These are phyloP conservation scores for Montipora sp. DNA, from an alignment of 64 coral and sea anemone species.

Conservation along the genomic window DNA sequence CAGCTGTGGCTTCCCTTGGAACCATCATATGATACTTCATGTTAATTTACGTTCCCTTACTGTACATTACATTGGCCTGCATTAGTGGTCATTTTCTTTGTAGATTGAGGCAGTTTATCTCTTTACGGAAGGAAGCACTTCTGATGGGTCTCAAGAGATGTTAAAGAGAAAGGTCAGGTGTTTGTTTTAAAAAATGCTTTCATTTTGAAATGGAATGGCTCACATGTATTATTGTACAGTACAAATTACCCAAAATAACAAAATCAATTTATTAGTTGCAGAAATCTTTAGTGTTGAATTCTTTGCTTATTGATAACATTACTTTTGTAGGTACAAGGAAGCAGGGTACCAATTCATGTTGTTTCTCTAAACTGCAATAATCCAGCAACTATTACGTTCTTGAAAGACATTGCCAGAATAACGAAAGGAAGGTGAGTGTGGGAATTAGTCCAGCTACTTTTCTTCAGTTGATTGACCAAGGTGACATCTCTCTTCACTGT, in stretches of 20 bases:
- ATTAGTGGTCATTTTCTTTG: neutral
- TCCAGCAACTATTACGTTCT: conserved; percentile 77
- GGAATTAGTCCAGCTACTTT: neutral
- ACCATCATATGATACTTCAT: too few relatives aligned
- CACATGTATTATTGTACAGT: neutral
- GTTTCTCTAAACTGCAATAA: conserved; percentile 86
- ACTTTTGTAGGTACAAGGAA: conserved; percentile 68
- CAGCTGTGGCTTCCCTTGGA: too few relatives aligned
- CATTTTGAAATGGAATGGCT: neutral
- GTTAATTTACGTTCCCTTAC: too few relatives aligned
- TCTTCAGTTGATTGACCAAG: too few relatives aligned
- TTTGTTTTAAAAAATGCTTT: neutral
- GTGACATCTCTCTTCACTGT: too few relatives aligned
- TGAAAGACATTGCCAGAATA: conserved; percentile 68
- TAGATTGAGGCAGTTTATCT: conserved; percentile 92
- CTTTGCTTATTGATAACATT: neutral
- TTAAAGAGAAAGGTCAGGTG: conserved; percentile 84
- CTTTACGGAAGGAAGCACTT: conserved; percentile 84
- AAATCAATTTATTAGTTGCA: too few relatives aligned
- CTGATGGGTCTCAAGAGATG: conserved; percentile 89
- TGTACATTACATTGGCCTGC: too few relatives aligned
- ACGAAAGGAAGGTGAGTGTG: conserved; percentile 67
- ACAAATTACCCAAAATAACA: too few relatives aligned
- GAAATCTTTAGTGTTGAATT: neutral
- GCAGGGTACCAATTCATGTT: conserved; percentile 79